Base-by-base conservation (phyloP, 2,797 vertebrate genomes). In the Borostomias antarcticus region DNA sequence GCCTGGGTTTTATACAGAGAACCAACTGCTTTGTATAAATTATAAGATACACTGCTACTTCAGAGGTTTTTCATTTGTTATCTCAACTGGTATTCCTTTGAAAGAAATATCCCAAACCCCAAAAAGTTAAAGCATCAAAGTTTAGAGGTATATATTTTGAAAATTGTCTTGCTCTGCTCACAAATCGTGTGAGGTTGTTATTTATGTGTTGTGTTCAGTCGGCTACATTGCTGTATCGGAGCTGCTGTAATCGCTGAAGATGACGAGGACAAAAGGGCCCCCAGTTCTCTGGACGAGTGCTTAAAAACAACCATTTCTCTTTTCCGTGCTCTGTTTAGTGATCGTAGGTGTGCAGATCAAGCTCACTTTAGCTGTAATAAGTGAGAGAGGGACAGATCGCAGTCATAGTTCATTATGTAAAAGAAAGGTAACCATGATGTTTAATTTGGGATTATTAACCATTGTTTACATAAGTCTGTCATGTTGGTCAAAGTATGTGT, bases 71-170 rank as follows among this genome's bases (percentile, higher is more conserved):
- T 43, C 13, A 10, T 56, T 32, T 56, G 35, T 26, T 43, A 2
- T 9, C 48, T 23, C 3, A n/a, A n/a, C n/a, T 23, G 30, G 9
- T 17, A 43, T 59, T 59, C 5, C 2, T n/a, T 51, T 60, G 51
- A 62, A 51, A 80, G 15, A 80, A 77, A 70, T 52, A 43, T 25
- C 56, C 68, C 70, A 79, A 73, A 33, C 69, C n/a, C n/a, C n/a
- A n/a, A n/a, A 75, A 77, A 80, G 58, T 45, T 23, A 5, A 21
- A 1, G 13, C 2, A 19, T 56, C n/a, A 19, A n/a, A 7, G 1
- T 29, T 56, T n/a, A 26, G 28, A 54, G 53, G 29, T 6, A 56
- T 32, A 7, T 32, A 30, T 54, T 11, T 54, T 54, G 28, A 30
- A 17, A n/a, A 1, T 43, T 40, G 19, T 26, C 51, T 68, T 67